These are phyloP conservation scores for Pterois miles DNA, from an alignment of 2,797 vertebrate species.

Conservation along the genomic window DNA sequence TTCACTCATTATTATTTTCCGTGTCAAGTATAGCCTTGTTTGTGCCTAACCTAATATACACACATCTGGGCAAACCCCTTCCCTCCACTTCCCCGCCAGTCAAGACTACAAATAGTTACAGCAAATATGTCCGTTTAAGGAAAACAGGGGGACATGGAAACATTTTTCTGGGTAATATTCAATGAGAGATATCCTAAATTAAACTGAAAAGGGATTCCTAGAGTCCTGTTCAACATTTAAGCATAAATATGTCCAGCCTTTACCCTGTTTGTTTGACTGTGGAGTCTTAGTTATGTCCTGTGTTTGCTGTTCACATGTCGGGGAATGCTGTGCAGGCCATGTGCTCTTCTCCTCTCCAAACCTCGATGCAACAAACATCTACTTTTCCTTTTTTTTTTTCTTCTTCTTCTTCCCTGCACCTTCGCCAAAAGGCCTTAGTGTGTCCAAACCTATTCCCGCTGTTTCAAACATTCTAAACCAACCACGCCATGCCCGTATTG, in stretches of 20 bases:
- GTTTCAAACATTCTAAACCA: constrained; percentile 74
- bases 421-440: constrained; percentile 68
- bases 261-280: constrained; percentile 79
- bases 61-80: constrained; percentile 45
- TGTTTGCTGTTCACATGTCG: constrained; percentile 86
- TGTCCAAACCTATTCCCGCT: constrained; percentile 62
- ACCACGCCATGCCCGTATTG: constrained; percentile 55
- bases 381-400: constrained; percentile 53
- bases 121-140: constrained; percentile 78
- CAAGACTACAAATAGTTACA: constrained; percentile 75
- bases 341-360: constrained; percentile 77
- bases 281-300: constrained; percentile 73
- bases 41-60: constrained; percentile 71
- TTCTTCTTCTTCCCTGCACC: constrained; percentile 36
- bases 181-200: constrained; percentile 67
- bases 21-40: constrained; percentile 75
- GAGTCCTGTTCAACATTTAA: constrained; percentile 59
- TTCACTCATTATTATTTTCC: constrained; percentile 65
- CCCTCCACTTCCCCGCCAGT: constrained; percentile 54
- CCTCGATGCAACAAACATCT: constrained; percentile 77
- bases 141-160: constrained; percentile 74
- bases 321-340: constrained; percentile 75
- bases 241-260: constrained; percentile 61
- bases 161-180: constrained; percentile 61
- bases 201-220: constrained; percentile 79